Conservation (phyloP, 2,888 invertebrate genomes). For the Labia minor region DNA sequence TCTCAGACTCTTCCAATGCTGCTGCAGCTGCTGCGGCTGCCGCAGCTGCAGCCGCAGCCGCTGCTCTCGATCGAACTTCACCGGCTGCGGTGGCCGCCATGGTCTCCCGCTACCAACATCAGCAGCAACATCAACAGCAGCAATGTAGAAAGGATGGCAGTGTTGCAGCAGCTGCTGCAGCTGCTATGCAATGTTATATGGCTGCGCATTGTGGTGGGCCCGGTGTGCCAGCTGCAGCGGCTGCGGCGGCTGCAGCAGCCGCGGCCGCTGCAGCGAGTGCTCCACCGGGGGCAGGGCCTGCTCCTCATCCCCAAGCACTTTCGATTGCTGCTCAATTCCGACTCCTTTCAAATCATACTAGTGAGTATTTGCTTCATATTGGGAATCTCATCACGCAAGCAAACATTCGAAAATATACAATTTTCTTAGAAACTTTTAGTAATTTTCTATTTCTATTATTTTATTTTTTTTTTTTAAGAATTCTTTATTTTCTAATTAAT, state of each 20-base stretch:
- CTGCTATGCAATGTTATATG: slow-evolving; percentile 3
- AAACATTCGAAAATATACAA: too few relatives aligned
- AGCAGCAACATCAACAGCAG: neutral
- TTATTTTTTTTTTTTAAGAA: too few relatives aligned
- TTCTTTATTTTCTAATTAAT: too few relatives aligned
- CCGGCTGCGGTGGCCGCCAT: neutral
- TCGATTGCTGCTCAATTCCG: neutral
- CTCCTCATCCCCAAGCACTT: neutral
- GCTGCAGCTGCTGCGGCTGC: neutral
- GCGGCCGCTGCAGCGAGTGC: neutral
- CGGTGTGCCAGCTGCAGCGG: neutral
- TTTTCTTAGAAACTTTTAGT: too few relatives aligned
- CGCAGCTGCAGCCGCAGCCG: neutral
- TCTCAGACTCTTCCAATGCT: neutral
- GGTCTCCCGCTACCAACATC: neutral
- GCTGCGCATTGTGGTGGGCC: neutral
- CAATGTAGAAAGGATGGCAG: neutral
- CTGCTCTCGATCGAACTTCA: neutral
- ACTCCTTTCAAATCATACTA: neutral
- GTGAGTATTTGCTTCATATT: neutral
- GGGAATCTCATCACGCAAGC: neutral
- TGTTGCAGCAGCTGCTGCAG: neutral
- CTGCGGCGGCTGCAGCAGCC: neutral
- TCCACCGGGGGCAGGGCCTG: neutral
- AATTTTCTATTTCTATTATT: too few relatives aligned